Conservation (phyloP, 1,140 invertebrate genomes). For the Trigoniulus corallinus region DNA sequence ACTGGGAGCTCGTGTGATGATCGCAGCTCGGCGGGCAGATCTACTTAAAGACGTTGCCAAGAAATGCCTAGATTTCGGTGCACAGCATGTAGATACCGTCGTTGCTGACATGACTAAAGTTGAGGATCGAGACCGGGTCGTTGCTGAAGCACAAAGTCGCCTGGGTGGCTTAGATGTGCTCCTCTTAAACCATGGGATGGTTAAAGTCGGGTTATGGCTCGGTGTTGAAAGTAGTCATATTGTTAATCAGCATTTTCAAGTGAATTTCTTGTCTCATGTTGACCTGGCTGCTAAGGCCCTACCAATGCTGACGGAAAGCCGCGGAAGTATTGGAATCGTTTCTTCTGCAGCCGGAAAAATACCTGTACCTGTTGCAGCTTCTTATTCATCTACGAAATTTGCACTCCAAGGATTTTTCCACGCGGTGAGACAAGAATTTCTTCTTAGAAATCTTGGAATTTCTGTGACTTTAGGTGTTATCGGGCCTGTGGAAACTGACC, state of each 20-base stretch:
- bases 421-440: background rate
- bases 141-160: background rate
- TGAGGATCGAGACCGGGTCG: background rate
- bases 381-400: slow-evolving; percentile 1
- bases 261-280: no score
- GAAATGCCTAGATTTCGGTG: background rate
- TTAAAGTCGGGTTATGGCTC: no score
- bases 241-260: no score
- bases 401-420: slow-evolving; percentile 8
- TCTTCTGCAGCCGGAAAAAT: no score
- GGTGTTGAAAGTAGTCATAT: no score
- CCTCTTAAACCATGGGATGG: background rate
- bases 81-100: background rate
- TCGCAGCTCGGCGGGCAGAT: no score
- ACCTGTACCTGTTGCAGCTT: background rate
- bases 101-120: no score
- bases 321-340: no score
- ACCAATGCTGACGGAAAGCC: no score
- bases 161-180: background rate
- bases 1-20: no score
- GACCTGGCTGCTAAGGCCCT: no score
- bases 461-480: background rate
- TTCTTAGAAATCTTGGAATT: background rate
- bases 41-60: background rate
- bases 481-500: no score